phyloP scores from a whole-genome alignment of 2,113 vertebrate species.

The Chamaea fasciata region DNA sequence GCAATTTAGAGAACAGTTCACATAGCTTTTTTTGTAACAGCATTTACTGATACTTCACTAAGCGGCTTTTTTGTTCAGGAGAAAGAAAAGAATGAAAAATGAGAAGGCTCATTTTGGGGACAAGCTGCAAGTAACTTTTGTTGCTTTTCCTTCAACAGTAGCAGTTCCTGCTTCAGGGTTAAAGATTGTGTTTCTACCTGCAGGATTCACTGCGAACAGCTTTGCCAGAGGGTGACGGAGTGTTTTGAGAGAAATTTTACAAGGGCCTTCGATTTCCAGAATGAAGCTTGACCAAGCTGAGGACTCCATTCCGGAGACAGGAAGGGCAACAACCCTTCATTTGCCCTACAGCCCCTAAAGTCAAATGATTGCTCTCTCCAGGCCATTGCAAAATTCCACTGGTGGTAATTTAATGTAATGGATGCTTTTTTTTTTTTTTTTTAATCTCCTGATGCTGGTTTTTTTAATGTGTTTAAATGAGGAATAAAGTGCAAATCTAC shows the following conservation, averaged over 20 bases:
- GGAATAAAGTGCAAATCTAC: background rate
- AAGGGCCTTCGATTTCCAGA: background rate
- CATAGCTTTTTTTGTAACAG: background rate
- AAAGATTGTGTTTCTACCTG: background rate
- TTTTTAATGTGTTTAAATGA: background rate
- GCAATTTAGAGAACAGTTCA: background rate
- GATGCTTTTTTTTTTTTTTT: background rate
- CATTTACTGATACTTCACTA: background rate
- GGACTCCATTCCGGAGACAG: background rate
- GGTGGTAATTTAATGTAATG: background rate
- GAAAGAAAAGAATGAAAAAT: background rate
- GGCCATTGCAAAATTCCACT: background rate
- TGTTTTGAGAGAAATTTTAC: background rate
- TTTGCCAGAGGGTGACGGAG: background rate
- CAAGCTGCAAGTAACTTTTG: background rate
- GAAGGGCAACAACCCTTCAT: background rate
- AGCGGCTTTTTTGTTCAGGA: background rate
- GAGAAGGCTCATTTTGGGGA: background rate
- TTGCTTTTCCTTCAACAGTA: background rate
- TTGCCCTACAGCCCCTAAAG: background rate
- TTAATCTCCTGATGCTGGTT: fast-evolving
- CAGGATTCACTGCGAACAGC: background rate
- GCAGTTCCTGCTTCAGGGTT: background rate
- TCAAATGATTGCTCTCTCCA: background rate
- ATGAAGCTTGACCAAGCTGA: background rate